These are phyloP conservation scores for Remorina albescens DNA, from an alignment of 2,797 vertebrate genomes.

Conservation along the genomic window DNA sequence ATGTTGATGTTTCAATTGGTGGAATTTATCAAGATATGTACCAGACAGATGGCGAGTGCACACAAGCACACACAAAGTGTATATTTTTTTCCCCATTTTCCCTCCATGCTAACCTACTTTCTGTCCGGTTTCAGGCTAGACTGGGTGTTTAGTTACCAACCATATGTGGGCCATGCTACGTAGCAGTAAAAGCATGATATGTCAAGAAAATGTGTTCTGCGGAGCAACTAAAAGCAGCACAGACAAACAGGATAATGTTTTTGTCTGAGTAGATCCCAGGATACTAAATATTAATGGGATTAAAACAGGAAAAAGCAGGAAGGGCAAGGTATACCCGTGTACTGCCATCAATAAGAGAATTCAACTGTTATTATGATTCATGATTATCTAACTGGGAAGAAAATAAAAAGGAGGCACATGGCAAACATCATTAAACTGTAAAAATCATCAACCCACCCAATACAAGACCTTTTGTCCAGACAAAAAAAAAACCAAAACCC, in stretches of 20 bases:
- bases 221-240: no score
- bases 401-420: no score
- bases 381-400: neutral
- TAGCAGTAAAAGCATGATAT: conserved; percentile 18
- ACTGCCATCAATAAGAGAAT: neutral
- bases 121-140: conserved; percentile 14
- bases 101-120: neutral
- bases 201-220: conserved; percentile 15
- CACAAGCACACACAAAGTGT: neutral
- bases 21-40: conserved; percentile 1
- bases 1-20: neutral
- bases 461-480: neutral
- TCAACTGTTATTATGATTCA: neutral
- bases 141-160: conserved; percentile 19
- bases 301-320: neutral
- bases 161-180: neutral
- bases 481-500: no score
- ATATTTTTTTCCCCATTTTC: neutral
- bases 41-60: no score
- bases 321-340: neutral
- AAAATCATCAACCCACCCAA: neutral
- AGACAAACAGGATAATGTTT: no score
- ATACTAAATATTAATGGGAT: neutral
- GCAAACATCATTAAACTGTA: neutral
- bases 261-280: no score